Evolutionary conservation across 2,113 vertebrate species (phyloP).

Genomic region (Isurus oxyrinchus): DNA sequence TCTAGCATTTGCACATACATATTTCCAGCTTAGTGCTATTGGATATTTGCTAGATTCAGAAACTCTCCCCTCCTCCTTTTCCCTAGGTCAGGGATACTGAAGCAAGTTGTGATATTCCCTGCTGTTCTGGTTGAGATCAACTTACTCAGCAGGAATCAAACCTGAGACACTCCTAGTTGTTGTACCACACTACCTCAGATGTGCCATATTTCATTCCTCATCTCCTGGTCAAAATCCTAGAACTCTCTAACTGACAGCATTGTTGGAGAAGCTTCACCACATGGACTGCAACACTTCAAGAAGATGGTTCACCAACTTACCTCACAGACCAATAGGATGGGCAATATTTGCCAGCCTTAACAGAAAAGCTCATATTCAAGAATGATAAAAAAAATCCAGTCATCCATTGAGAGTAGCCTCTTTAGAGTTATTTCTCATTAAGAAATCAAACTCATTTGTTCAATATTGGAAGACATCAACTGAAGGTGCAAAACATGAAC

Average conservation of each 20-base stretch:
- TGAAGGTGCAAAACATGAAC: neutral
- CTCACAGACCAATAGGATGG: neutral
- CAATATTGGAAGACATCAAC: neutral
- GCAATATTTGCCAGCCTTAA: neutral
- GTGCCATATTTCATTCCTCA: neutral
- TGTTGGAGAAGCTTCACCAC: neutral
- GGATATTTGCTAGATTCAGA: neutral
- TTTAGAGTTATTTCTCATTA: neutral
- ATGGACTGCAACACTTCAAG: neutral
- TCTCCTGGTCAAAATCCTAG: neutral
- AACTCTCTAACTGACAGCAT: neutral
- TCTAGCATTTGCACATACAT: neutral
- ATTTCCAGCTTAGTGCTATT: neutral
- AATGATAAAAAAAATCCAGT: neutral
- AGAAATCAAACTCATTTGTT: neutral
- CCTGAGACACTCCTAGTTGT: neutral
- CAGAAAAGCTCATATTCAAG: neutral
- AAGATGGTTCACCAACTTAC: neutral
- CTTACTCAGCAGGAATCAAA: neutral
- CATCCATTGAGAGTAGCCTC: neutral
- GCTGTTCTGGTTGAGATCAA: neutral
- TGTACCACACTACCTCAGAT: neutral
- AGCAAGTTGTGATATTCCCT: neutral
- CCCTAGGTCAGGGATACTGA: neutral
- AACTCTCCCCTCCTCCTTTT: neutral